Conservation (phyloP, 1,140 invertebrate species). For the Plodia interpunctella region DNA sequence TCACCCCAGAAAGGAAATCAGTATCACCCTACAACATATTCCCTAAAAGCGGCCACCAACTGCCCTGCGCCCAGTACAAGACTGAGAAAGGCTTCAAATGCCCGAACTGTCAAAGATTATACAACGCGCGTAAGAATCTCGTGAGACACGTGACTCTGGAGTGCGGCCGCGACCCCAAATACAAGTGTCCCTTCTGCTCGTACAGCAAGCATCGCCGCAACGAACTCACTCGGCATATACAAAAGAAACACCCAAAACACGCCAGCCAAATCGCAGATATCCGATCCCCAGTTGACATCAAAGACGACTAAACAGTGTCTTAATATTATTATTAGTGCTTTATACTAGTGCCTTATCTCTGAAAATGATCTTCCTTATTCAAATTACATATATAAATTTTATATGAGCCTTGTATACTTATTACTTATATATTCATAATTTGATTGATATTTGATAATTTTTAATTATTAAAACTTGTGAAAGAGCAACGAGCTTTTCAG, state of each 20-base stretch:
- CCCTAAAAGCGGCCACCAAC: slow-evolving; percentile 33
- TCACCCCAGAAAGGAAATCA: slow-evolving; percentile 8
- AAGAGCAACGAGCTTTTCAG: slow-evolving; percentile 47
- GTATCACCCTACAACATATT: slow-evolving; percentile 45
- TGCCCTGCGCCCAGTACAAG: slow-evolving; percentile 67
- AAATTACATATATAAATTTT: slow-evolving; percentile 42
- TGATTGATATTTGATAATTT: slow-evolving; percentile 63
- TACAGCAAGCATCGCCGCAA: slow-evolving; percentile 74
- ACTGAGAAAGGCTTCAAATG: slow-evolving; percentile 69
- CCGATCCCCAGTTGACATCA: slow-evolving; percentile 18
- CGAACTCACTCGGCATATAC: slow-evolving; percentile 78
- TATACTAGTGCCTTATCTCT: slow-evolving; percentile 38
- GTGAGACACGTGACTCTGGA: slow-evolving; percentile 82
- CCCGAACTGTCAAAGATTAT: slow-evolving; percentile 77
- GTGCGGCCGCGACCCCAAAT: slow-evolving; percentile 82
- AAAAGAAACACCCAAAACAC: slow-evolving; percentile 71
- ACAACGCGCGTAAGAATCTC: slow-evolving; percentile 79
- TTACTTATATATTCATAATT: slow-evolving; percentile 54
- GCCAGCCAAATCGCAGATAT: slow-evolving; percentile 20
- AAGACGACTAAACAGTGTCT: neutral
- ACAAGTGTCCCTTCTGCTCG: slow-evolving; percentile 80
- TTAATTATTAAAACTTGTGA: slow-evolving; percentile 54
- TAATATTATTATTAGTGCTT: slow-evolving; percentile 28
- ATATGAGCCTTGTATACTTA: slow-evolving; percentile 63
- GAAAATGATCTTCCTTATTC: slow-evolving; percentile 58